phyloP scores from a whole-genome alignment of 2,888 invertebrate genomes.

The Amaurobius ferox region DNA sequence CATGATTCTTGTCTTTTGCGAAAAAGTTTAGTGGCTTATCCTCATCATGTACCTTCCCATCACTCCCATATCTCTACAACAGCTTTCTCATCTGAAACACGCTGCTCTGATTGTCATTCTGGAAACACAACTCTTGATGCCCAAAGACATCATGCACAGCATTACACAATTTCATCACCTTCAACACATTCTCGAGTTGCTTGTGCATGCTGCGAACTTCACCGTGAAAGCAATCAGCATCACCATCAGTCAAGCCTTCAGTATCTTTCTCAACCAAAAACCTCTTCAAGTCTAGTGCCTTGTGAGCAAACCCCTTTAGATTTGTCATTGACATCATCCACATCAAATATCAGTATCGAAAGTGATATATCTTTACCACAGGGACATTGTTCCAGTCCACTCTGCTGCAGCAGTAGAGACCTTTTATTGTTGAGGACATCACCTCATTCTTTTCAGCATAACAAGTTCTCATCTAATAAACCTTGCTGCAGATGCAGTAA shows the following conservation, averaged over 20 bases:
- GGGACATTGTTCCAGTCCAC: conserved; percentile 38
- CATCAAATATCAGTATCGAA: conserved; percentile 28
- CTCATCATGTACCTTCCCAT: conserved; percentile 33
- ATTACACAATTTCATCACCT: conserved; percentile 19
- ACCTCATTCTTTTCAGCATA: conserved; percentile 12
- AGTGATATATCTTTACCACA: conserved; percentile 19
- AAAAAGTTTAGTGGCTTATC: conserved; percentile 51
- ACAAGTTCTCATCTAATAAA: background rate
- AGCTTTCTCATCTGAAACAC: conserved; percentile 17
- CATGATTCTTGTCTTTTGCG: conserved; percentile 47
- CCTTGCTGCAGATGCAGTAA: conserved; percentile 22
- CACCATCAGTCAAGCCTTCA: conserved; percentile 43
- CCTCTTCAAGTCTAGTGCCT: conserved; percentile 52
- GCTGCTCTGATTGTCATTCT: conserved; percentile 38
- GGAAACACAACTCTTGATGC: conserved; percentile 9
- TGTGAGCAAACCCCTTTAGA: conserved; percentile 61
- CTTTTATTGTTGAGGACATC: conserved; percentile 51
- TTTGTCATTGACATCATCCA: conserved; percentile 43
- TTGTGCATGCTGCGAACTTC: conserved; percentile 34
- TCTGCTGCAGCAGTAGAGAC: conserved; percentile 42
- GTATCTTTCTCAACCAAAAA: conserved; percentile 39
- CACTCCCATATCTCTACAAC: conserved; percentile 2
- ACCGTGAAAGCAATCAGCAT: conserved; percentile 33
- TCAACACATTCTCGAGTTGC: conserved; percentile 11
- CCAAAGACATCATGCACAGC: conserved; percentile 18